Base-by-base conservation (phyloP, 2,797 vertebrate genomes). In the Parauchenoglanis ngamensis region DNA sequence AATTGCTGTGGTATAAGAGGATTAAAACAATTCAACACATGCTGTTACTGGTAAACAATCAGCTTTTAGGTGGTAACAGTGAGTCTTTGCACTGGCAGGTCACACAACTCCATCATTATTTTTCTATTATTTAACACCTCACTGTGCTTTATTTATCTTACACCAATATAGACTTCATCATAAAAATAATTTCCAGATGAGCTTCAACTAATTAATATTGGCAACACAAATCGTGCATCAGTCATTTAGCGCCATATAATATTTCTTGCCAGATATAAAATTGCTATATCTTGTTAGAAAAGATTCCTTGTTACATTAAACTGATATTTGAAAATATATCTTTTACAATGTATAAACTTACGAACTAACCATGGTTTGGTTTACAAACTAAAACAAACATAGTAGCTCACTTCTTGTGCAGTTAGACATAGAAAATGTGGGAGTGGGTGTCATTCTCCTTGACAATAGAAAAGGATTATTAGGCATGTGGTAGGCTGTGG, bases 391-490 rank as follows among this genome's bases (percentile, higher is more conserved):
- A 35, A n/a, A 6, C 76, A 72, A 75, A 59, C n/a, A 23, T 59
- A 8, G 76, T 12, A 57, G 10, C 35, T 13, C 19, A 15, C 28
- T 65, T 54, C 35, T 76, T 54, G 68, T 86, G 76, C 76, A 86
- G 52, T 82, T 80, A 87, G 44, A 82, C 40, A 25, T 76, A 31
- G 63, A 12, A 75, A 68, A 56, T 65, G 63, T 0, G 52, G 68
- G 86, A 86, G 89, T 87, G 25, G 44, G 54, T 65, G 59, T 67
- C 31, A 52, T 83, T 90, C 87, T 85, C 87, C 86, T 88, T 80
- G 85, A 91, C 90, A 92, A 92, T 88, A 89, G 76, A 31, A 28
- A n/a, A 40, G 85, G 87, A 85, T 93, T 91, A 87, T 54, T 73
- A 87, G 83, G 83, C 89, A 88, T 86, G 77, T n/a, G 23, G 81